Evolutionary conservation across 2,113 vertebrate species (phyloP), one percentile per base, ranked within the genome.

Genomic region (Psittacus erithacus): DNA sequence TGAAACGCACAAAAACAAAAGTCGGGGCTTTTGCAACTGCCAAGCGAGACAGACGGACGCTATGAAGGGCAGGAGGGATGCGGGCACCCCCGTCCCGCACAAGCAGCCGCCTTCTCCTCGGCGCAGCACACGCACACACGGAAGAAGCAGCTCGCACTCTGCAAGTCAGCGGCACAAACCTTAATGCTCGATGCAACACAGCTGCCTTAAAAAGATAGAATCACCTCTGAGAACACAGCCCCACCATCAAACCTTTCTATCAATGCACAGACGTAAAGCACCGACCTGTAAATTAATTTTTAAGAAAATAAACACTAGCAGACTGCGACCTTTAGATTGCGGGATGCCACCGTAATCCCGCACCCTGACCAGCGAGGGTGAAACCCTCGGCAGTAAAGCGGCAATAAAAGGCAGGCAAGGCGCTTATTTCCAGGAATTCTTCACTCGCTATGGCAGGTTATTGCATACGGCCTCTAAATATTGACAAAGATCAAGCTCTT

Each of bases 401-500:
- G 65, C 84, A 71, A 15, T 88, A 81, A 90, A 92, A 90, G 57
- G 44, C 90, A 69, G 52, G 39, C 90, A 69, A 50, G 57, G 59
- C 71, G 41, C 77, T 80, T 57, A 73, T 86, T 95, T 92, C 91
- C 95, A 96, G 90, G 92, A 93, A 93, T 89, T 84, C 91, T 78
- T 43, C 83, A 25, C 88, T 92, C 75, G 1, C 88, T 55, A 41
- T 5, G 71, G 88, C 90, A 93, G 88, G 92, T 93, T 85, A 82
- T 5, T 87, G 88, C 92, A 41, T 3, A 64, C 62, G 33, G 65
- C 64, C 81, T 81, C 92, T 70, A 43, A 74, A 78, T 79, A 82
- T 35, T 82, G 89, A 95, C 89, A 68, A 64, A 95, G 93, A 70
- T 86, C 86, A 52, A 83, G 88, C 92, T 55, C 88, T 2, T 50